Evolutionary conservation across 2,888 invertebrate species (phyloP), one percentile per base, ranked within the genome.

Genomic region (Patella ulyssiponensis): DNA sequence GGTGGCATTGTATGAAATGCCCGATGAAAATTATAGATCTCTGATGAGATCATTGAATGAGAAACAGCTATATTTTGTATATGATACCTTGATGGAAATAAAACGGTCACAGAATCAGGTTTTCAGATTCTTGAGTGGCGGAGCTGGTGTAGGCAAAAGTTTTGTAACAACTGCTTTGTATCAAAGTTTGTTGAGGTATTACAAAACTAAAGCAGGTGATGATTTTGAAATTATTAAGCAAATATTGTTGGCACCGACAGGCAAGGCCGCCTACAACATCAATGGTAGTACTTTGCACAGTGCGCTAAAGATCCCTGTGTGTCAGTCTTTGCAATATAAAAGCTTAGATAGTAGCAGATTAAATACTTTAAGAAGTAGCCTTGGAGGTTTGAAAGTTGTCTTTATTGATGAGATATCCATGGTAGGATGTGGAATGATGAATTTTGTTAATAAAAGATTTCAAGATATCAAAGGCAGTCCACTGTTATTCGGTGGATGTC

Each of bases 141-240:
- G 83, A 17, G 82, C 83, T 64, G 85, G 83, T 64, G 83, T 83
- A 33, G 83, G 84, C 2, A 84, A 85, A 78, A 81, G 75, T 75
- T 71, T 76, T 76, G 78, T 84, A 5, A 77, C 77, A 14, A 74
- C 73, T 71, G 83, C 84, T 17, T 53, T 85, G 27, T 83, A 83
- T 77, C 82, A 85, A 73, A 76, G 71, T 20, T 44, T 73, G 51
- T 64, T 84, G 44, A 83, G 79, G 75, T 81, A 71, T 75, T 73
- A 71, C 17, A 85, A 81, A 71, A 80, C 69, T 54, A 70, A 53
- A 71, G 69, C 78, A 69, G 83, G 81, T 33, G 74, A 80, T 9
- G 70, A 83, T 71, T 79, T 76, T 70, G 54, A 64, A 12, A 70
- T 74, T 14, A 44, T 27, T 9, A 64, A 51, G 64, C 44, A 81